Evolutionary conservation across 1,140 invertebrate genomes (phyloP), one percentile per base, ranked within the genome.

Genomic region (Atta texana): DNA sequence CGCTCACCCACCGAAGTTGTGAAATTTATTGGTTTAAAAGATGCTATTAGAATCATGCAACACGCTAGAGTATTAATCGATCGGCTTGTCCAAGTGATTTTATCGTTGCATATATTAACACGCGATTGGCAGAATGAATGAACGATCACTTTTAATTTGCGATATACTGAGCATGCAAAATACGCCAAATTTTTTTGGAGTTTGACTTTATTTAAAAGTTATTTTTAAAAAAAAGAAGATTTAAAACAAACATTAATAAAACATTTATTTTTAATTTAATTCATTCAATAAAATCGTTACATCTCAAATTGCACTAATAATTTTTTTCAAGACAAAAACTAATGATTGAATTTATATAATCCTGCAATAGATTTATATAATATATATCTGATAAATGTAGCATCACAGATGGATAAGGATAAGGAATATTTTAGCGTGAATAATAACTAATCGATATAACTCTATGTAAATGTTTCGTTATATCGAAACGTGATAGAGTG

Each of bases 11-110:
- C 44, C 66, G 24, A 61, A 84, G 44, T 87, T 66, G 59, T 34
- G 51, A 82, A 57, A 59, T 59, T 80, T 87, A 75, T 81, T 66
- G 72, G 24, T 8, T 31, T n/a, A 53, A 72, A 61, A 49, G 8
- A 59, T 39, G 69, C 53, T 12, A n/a, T 34, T 49, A 57, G 14
- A 51, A 59, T 63, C 71, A 4, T 8, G 28, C 18, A 28, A 24
- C 44, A 66, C 57, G 55, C 34, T 8, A n/a, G 14, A 24, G 0
- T 3, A 14, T 12, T 34, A 55, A 85, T 85, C 66, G 72, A 71
- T 55, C 53, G 53, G 12, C 18, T 57, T 6, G 7, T 12, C 7
- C 28, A 3, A 57, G 49, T 57, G 34, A 61, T 34, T 74, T 84
- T 31, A 49, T 74, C 18, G 18, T 31, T 49, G 69, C n/a, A 16